Base-by-base conservation (phyloP, 1,140 invertebrate species). In the Zophobas morio region DNA sequence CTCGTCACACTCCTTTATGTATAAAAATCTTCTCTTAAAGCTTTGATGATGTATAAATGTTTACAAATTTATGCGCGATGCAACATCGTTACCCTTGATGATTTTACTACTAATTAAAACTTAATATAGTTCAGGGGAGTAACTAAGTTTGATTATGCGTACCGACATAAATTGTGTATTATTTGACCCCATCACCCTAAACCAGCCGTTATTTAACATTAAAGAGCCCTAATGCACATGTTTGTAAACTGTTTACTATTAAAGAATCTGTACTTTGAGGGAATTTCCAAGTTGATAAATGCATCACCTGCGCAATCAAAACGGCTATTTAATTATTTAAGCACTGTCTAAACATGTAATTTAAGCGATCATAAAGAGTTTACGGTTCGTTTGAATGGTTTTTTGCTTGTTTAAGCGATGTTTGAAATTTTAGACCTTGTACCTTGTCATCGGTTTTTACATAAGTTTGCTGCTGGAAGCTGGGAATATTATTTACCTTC, bases 241-340 rank as follows among this genome's bases (percentile, higher is more conserved):
- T 8, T n/a, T 60, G 34, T 6, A 1, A 35, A 1, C 5, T 60
- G 32, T 36, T 60, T 3, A 36, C 37, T 60, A 60, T 60, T 60
- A 60, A 60, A 37, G 33, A 37, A 6, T 2, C 20, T n/a, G 54
- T 57, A 33, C 34, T 6, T 33, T 57, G 6, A 32, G 2, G 54
- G 34, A 35, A 6, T 35, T 3, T 46, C 3, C 42, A 46, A 57
- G 54, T 57, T 6, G 34, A 57, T 8, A 8, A 46, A 46, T 46
- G 8, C 54, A 6, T 57, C 5, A 57, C 54, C 54, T 57, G 8
- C 34, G 35, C 36, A 60, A 60, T 60, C 35, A 60, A 60, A 60
- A 60, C 34, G n/a, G 20, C 32, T 37, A 5, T 37, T 60, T 60
- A 60, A 60, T 60, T 60, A 60, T 60, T 60, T 60, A 60, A 60